phyloP scores from a whole-genome alignment of 2,888 invertebrate genomes.

The Chloroclysta siterata region DNA sequence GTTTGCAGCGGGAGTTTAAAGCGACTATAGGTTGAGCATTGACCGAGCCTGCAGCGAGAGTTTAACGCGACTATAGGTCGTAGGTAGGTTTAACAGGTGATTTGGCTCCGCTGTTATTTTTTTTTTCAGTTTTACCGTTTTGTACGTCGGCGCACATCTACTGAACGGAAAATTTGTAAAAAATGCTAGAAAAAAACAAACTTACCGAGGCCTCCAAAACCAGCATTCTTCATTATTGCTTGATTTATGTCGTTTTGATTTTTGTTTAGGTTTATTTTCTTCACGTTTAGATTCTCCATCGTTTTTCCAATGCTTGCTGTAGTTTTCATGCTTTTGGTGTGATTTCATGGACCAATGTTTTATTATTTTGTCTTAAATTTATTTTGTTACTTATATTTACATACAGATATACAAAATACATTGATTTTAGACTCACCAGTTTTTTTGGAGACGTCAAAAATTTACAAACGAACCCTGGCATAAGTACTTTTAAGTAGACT shows the following conservation, averaged over 20 bases:
- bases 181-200: neutral
- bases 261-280: constrained; percentile 21
- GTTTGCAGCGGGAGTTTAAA: too few relatives aligned
- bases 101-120: too few relatives aligned
- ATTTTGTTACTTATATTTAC: constrained; percentile 2
- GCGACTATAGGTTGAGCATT: too few relatives aligned
- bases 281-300: constrained; percentile 8
- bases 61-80: too few relatives aligned
- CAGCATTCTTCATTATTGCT: neutral
- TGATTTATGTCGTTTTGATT: constrained; percentile 10
- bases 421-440: neutral
- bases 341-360: constrained; percentile 33
- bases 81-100: too few relatives aligned
- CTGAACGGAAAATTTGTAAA: neutral
- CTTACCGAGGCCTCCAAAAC: constrained; percentile 18
- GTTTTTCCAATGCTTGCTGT: constrained; percentile 7
- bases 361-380: neutral
- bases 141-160: too few relatives aligned
- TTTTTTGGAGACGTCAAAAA: too few relatives aligned
- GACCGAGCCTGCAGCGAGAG: too few relatives aligned
- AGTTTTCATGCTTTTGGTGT: constrained; percentile 27
- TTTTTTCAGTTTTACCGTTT: too few relatives aligned
- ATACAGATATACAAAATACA: neutral
- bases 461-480: too few relatives aligned
- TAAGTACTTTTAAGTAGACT: too few relatives aligned